Evolutionary conservation across 2,888 invertebrate species (phyloP), one percentile per base, ranked within the genome.

Genomic region (Diogma glabrata): DNA sequence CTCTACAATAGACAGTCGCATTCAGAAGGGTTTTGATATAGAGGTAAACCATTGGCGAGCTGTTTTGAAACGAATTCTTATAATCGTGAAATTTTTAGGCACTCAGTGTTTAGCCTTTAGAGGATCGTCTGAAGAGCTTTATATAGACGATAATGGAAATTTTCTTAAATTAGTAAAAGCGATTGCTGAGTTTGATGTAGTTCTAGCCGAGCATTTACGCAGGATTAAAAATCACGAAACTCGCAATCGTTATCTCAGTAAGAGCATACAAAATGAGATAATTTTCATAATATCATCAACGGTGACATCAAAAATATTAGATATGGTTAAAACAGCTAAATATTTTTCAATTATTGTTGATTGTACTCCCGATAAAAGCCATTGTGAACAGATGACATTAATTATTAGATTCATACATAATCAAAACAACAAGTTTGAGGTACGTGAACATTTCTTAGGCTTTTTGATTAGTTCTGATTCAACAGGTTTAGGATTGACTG

Each of bases 151-250:
- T 12, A 36, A 14, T 14, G 16, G 38, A 33, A 55, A 12, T 50
- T 52, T 45, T 52, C n/a, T 47, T 33, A 28, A 54, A 22, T 33
- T 52, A 8, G 36, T 52, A 16, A 30, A 52, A 26, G 40, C 46
- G 33, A 17, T 51, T 22, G 49, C 30, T 12, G 40, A 45, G 47
- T 47, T 49, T 22, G 54, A 52, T 26, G 36, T 33, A 23, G 51
- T 53, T n/a, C 23, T 54, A 49, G 45, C 40, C 22, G 36, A 36
- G 17, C 36, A 36, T 9, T 14, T 36, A 3, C 50, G 47, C 19
- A 19, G 48, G 47, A 50, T 53, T 38, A 50, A 49, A 10, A 51
- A 17, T 46, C 49, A 52, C 36, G 51, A 51, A 45, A 53, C 50
- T 16, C 47, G 49, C 36, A 51, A 51, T 22, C 47, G 14, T 17